A percentile compares a stretch with the other conserved stretches of the same genome.
phyloP scores from a whole-genome alignment of 2,113 vertebrate genomes.

The Ochotona curzoniae region DNA sequence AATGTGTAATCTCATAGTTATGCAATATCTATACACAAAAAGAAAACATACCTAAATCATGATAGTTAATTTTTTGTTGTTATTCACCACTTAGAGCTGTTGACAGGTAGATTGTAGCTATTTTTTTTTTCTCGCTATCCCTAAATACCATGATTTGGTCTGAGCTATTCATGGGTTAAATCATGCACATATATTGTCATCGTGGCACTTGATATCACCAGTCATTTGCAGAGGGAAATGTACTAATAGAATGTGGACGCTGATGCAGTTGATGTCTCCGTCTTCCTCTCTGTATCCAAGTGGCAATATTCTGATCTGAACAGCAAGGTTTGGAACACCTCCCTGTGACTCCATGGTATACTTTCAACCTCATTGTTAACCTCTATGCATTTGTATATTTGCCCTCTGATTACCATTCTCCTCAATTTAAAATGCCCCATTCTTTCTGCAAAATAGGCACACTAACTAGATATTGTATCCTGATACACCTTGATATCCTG shows the following conservation, averaged over 20 bases:
- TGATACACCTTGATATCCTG: background rate
- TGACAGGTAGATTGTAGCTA: background rate
- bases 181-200: background rate
- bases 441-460: background rate
- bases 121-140: background rate
- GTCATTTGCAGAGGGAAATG: background rate
- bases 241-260: background rate
- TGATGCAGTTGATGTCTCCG: background rate
- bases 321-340: background rate
- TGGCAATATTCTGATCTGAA: background rate
- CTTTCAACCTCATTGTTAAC: slow-evolving; percentile 1
- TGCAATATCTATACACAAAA: background rate
- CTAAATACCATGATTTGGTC: background rate
- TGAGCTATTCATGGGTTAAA: background rate
- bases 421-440: background rate
- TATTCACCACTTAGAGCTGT: background rate
- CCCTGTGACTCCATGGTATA: background rate
- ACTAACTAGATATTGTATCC: background rate
- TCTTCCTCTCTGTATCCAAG: background rate
- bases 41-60: background rate
- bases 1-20: background rate
- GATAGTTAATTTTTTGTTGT: slow-evolving; percentile 26
- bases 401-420: background rate
- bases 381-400: slow-evolving; percentile 17
- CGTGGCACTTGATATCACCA: background rate